phyloP scores from a whole-genome alignment of 2,888 invertebrate species.

The Torymus aiolomorphi region DNA sequence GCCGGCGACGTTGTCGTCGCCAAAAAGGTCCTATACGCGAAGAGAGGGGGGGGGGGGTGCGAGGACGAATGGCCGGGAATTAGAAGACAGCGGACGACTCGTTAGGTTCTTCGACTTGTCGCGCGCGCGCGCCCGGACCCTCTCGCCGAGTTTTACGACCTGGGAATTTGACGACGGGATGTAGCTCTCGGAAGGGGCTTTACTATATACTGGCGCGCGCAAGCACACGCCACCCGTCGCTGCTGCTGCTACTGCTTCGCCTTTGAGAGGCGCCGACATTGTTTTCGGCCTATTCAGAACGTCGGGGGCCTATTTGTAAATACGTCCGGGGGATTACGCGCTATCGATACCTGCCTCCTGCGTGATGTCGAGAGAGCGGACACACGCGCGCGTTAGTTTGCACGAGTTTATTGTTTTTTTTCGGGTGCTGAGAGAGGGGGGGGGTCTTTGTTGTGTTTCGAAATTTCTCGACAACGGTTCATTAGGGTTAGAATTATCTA shows the following conservation, averaged over 20 bases:
- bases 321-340: constrained; percentile 26
- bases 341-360: constrained; percentile 27
- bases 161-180: constrained; percentile 34
- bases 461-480: too few species aligned
- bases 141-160: constrained; percentile 30
- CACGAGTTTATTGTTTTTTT: too few species aligned
- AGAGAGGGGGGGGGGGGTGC: too few species aligned
- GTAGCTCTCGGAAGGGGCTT: not conserved
- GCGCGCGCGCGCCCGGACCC: not conserved
- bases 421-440: too few species aligned
- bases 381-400: too few species aligned
- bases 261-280: constrained; percentile 43
- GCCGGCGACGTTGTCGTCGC: not conserved
- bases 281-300: constrained; percentile 19
- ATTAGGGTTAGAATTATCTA: too few species aligned
- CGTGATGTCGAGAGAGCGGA: too few species aligned
- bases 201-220: too few species aligned
- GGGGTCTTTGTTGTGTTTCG: not conserved
- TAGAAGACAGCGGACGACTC: constrained; percentile 12
- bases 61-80: constrained; percentile 10
- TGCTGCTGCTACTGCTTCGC: not conserved
- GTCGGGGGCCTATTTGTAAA: constrained; percentile 34
- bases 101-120: constrained; percentile 29
- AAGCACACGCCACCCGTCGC: constrained; percentile 11
- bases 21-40: constrained; percentile 2